Evolutionary conservation across 2,113 vertebrate genomes (phyloP), one percentile per base, ranked within the genome.

Genomic region (Penelope pileata): DNA sequence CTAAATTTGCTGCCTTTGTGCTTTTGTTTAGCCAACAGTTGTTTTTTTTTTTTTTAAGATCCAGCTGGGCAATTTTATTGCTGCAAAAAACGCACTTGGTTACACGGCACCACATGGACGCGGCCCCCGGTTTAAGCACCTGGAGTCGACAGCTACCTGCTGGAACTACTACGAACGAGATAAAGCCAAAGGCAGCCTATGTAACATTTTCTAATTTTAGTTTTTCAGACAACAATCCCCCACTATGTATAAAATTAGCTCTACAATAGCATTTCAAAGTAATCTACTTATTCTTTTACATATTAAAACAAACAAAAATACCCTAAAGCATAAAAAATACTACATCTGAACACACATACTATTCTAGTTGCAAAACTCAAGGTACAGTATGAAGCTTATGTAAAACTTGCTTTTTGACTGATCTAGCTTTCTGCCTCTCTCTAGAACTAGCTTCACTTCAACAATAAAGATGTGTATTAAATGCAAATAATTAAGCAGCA

Each of bases 261-360:
- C 93, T 96, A 96, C 76, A 93, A 86, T 88, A 97, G 76, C 80
- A 91, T 93, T 97, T 96, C 51, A 63, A 94, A 97, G 66, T 91
- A 80, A 53, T 93, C 79, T 79, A 82, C 88, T 93, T 95, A 92
- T 82, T 95, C 34, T 32, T 97, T 95, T 96, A 94, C 69, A 89
- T 87, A 83, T 62, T 91, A 87, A 95, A 93, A 90, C 70, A 95
- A 97, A 79, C n/a, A 67, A 86, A 74, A 93, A 96, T 86, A 69
- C 51, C 87, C 78, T 81, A 90, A 96, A 83, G 89, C 89, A 94
- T 78, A 94, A 96, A 94, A 95, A 75, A 47, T 54, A 83, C 79
- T 97, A 91, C 43, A 85, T 69, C 90, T 92, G 96, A 88, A 96
- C 86, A 96, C 95, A 95, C 69, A 66, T 50, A 69, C 89, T 96